A percentile compares a stretch with the other conserved stretches of the same genome.
phyloP scores from a whole-genome alignment of 1,140 invertebrate genomes.

The Chrysoperla carnea region DNA sequence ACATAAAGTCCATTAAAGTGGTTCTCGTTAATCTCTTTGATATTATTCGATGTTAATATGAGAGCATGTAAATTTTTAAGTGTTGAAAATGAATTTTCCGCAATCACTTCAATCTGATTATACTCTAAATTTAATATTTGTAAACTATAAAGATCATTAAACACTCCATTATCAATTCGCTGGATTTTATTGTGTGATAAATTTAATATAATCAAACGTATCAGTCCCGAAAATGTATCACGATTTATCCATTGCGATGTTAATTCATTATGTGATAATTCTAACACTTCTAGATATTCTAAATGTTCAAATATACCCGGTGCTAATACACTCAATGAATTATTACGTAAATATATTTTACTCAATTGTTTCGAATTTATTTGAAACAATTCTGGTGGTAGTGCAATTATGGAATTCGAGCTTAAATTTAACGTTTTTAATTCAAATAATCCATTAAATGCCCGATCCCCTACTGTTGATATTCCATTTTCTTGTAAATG shows the following conservation, averaged over 20 bases:
- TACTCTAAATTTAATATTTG: constrained; percentile 59
- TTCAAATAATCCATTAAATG: constrained; percentile 43
- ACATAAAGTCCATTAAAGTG: constrained; percentile 55
- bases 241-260: constrained; percentile 60
- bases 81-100: constrained; percentile 52
- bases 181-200: constrained; percentile 54
- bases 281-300: constrained; percentile 54
- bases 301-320: constrained; percentile 58
- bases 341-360: constrained; percentile 61
- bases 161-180: constrained; percentile 49
- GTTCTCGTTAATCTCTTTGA: constrained; percentile 44
- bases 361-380: constrained; percentile 38
- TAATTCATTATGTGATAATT: constrained; percentile 61
- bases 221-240: constrained; percentile 55
- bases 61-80: constrained; percentile 60
- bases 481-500: constrained; percentile 57
- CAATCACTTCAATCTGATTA: constrained; percentile 53
- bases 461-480: constrained; percentile 47
- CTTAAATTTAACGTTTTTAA: constrained; percentile 57
- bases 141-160: constrained; percentile 55
- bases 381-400: constrained; percentile 56
- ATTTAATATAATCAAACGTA: constrained; percentile 54
- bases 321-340: constrained; percentile 55
- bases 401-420: constrained; percentile 51
- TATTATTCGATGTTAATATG: constrained; percentile 52